Percentiles rank a stretch among this genome's conserved stretches.
Evolutionary conservation across 2,797 vertebrate genomes (phyloP).

Genomic region (Xerus rutilus): DNA sequence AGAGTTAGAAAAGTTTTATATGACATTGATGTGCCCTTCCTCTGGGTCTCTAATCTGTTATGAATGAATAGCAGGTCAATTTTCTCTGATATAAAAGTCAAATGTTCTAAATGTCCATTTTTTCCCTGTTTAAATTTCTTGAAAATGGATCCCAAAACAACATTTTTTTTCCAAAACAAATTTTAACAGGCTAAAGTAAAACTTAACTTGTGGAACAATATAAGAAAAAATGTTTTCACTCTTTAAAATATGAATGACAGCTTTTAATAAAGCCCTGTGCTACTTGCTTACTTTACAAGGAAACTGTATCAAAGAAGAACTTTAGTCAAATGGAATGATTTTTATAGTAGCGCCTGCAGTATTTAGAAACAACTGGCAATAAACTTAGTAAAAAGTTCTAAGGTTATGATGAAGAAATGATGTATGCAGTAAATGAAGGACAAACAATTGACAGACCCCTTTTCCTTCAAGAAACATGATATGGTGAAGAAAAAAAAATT

Average conservation of each 20-base stretch:
- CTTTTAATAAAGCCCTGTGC: slow-evolving; percentile 35
- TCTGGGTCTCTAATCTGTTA: not conserved
- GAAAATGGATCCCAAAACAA: slow-evolving; percentile 39
- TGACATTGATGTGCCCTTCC: not conserved
- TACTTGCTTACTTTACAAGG: not conserved
- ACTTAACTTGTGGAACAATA: not conserved
- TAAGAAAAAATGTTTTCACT: slow-evolving; percentile 49
- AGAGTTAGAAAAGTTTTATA: not conserved
- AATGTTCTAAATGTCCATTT: slow-evolving; percentile 20
- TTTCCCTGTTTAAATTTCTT: not conserved
- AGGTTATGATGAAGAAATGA: slow-evolving; percentile 69
- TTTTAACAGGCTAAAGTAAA: slow-evolving; percentile 53
- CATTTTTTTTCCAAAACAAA: slow-evolving; percentile 17
- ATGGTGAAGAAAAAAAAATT: slow-evolving; percentile 56
- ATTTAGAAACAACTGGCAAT: not conserved
- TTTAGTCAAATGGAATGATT: slow-evolving; percentile 23
- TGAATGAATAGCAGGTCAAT: not conserved
- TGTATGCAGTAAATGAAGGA: slow-evolving; percentile 30
- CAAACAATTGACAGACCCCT: slow-evolving; percentile 68
- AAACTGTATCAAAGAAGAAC: slow-evolving; percentile 26
- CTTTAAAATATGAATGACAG: slow-evolving; percentile 23
- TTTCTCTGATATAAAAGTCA: slow-evolving; percentile 34
- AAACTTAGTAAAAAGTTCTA: slow-evolving; percentile 2
- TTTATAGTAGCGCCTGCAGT: slow-evolving; percentile 30
- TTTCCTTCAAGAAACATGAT: slow-evolving; percentile 44